Base-by-base conservation (phyloP, 2,797 vertebrate genomes). In the Urophycis tenuis region DNA sequence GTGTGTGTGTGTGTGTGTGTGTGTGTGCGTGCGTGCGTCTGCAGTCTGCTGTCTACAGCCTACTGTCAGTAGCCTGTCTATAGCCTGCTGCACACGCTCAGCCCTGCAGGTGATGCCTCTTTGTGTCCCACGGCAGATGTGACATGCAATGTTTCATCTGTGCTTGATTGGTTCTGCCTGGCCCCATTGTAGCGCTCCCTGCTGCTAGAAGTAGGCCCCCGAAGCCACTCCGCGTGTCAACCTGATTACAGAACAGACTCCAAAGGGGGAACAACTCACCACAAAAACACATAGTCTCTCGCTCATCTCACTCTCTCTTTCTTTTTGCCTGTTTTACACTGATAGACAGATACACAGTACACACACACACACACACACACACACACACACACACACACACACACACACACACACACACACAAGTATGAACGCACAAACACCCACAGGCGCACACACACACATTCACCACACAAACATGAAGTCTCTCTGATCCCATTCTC, bases 111-210 rank as follows among this genome's bases (percentile, higher is more conserved):
- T 74, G 75, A 69, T 81, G 81, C 74, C 73, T 83, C 79, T 71
- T 30, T 76, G 78, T 35, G 71, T 75, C 88, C 79, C 82, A 81
- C 81, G 76, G 72, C 83, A 75, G 79, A 72, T 29, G 9, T 60
- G 53, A 10, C 7, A 9, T 60, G 53, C n/a, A 25, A 11, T 3
- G 39, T 76, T 81, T 77, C 81, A 77, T 78, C 53, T 69, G n/a
- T 9, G 76, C 81, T 75, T 73, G 77, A 81, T 73, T 75, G 79
- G 85, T 85, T 91, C 82, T 83, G 81, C 79, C 69, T 67, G 82
- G 83, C 30, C 70, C 30, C 31, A 33, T 34, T 6, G 30, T 8
- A 10, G 33, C 1, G 70, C 31, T 8, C 31, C 9, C 70, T 71
- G 53, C n/a, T 60, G 53, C 22, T 60, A 25, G 10, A n/a, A 22